Conservation (phyloP, 1,140 invertebrate genomes). For the Saccostrea cuccullata region DNA sequence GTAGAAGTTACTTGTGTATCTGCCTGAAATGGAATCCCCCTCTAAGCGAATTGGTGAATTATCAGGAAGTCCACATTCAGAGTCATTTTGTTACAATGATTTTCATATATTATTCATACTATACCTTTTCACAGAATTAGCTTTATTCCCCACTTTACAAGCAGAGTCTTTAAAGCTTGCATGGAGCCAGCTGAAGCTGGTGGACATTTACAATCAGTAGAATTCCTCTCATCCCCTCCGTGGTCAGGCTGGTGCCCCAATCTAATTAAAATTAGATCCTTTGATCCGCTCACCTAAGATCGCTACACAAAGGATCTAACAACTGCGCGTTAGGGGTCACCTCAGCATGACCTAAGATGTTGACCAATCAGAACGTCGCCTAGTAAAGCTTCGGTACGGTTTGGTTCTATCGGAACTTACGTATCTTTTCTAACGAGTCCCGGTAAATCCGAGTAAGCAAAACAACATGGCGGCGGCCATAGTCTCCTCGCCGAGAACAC, state of each 20-base stretch:
- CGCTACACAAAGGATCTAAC: too few relatives aligned
- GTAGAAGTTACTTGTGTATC: not conserved
- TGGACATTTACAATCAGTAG: not conserved
- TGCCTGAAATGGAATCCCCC: not conserved
- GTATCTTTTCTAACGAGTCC: too few relatives aligned
- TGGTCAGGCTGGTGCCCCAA: not conserved
- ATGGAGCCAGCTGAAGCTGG: not conserved
- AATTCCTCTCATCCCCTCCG: not conserved
- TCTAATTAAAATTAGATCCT: too few relatives aligned
- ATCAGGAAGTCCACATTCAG: not conserved
- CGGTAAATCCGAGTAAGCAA: too few relatives aligned
- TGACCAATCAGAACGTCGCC: too few relatives aligned
- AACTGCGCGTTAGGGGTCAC: too few relatives aligned
- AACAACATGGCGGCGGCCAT: not conserved
- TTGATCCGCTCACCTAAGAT: too few relatives aligned
- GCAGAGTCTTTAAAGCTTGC: not conserved
- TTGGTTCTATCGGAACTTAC: too few relatives aligned
- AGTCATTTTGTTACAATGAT: not conserved
- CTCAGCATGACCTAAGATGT: too few relatives aligned
- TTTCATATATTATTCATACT: too few relatives aligned
- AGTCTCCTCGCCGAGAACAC: slow-evolving; percentile 11
- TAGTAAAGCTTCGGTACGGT: too few relatives aligned
- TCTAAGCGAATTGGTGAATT: not conserved
- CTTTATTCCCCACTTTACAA: not conserved
- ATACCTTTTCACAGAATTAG: too few relatives aligned